These are phyloP conservation scores for Anhinga anhinga DNA, from an alignment of 2,113 vertebrate genomes.

Conservation along the genomic window DNA sequence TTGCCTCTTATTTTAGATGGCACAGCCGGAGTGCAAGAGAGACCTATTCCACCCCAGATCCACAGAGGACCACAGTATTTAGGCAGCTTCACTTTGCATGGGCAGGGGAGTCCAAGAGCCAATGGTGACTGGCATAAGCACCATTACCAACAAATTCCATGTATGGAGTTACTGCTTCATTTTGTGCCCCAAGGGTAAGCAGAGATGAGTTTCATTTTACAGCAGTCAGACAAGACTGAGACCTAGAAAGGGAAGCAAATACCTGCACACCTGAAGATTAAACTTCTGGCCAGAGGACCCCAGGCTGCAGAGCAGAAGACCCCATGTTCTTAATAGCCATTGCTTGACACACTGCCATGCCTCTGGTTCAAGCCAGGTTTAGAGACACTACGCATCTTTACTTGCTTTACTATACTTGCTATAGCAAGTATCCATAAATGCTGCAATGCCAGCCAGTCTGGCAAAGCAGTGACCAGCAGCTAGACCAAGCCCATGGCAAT, in stretches of 20 bases:
- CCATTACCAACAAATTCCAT: not conserved
- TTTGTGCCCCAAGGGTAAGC: not conserved
- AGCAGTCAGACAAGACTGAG: not conserved
- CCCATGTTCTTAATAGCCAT: not conserved
- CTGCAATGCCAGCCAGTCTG: not conserved
- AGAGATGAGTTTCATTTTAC: not conserved
- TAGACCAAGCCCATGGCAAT: not conserved
- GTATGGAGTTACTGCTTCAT: not conserved
- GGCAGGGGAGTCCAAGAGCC: not conserved
- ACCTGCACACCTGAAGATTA: not conserved
- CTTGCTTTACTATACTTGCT: too few relatives aligned
- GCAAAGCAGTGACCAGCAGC: not conserved
- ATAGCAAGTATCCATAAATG: not conserved
- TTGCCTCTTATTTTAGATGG: not conserved
- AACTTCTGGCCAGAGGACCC: not conserved
- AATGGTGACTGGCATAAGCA: not conserved
- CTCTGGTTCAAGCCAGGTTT: not conserved
- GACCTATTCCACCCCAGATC: not conserved
- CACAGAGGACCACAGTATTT: not conserved
- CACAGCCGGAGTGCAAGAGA: not conserved
- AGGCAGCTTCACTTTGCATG: not conserved
- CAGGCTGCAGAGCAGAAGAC: not conserved
- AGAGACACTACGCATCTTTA: not conserved
- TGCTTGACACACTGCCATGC: fast-evolving
- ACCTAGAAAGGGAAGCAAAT: not conserved